phyloP scores from a whole-genome alignment of 2,797 vertebrate genomes.

The Sarcoramphus papa region DNA sequence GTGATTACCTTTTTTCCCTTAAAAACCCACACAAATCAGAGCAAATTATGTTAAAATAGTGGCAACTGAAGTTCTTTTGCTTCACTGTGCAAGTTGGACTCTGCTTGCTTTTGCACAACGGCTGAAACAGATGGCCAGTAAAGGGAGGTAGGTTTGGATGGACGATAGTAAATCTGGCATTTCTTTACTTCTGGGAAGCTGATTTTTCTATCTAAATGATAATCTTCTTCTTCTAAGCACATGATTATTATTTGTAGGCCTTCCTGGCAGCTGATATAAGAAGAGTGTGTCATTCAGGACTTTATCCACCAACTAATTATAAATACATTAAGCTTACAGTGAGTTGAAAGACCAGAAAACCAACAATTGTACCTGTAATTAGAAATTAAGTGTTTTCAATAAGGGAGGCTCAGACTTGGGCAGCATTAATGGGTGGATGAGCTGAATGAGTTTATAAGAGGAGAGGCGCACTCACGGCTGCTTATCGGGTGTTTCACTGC shows the following conservation, averaged over 20 bases:
- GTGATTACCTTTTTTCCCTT: background rate
- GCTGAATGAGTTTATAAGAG: background rate
- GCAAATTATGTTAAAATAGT: background rate
- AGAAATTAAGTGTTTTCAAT: background rate
- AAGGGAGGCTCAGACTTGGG: background rate
- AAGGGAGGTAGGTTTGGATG: background rate
- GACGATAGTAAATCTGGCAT: background rate
- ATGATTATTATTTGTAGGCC: background rate
- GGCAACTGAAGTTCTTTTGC: background rate
- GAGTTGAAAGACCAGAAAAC: background rate
- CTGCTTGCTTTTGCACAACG: background rate
- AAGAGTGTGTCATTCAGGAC: background rate
- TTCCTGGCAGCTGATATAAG: background rate
- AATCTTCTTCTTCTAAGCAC: background rate
- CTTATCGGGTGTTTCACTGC: background rate
- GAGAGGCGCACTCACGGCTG: background rate
- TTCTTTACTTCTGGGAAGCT: background rate
- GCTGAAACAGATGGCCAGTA: background rate
- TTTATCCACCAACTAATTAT: background rate
- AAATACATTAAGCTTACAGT: background rate
- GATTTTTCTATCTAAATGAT: background rate
- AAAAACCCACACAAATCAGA: background rate
- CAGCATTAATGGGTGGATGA: background rate
- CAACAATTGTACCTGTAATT: background rate
- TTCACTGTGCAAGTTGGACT: background rate